phyloP scores from a whole-genome alignment of 37 sponge, comb jelly and placozoan genomes.

The Corticium candelabrum region DNA sequence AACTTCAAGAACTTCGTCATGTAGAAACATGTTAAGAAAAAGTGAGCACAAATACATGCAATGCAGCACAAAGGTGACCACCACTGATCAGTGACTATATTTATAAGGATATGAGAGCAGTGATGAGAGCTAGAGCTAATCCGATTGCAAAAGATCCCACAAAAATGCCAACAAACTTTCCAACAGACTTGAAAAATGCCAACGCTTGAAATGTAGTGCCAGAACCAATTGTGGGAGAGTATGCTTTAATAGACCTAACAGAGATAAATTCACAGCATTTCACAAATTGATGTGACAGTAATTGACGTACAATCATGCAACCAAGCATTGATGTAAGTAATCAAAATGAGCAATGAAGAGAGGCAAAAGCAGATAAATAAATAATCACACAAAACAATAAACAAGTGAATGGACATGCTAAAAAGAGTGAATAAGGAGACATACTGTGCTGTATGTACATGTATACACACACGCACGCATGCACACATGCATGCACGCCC shows the following conservation, averaged over 20 bases:
- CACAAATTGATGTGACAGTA: no score
- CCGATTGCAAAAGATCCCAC: conserved; percentile 90
- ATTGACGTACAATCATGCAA: no score
- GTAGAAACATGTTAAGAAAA: conserved; percentile 1
- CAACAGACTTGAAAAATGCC: conserved; percentile 11
- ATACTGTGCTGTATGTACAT: no score
- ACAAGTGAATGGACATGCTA: no score
- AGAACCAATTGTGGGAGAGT: background rate
- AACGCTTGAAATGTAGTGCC: conserved; percentile 7
- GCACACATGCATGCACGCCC: no score
- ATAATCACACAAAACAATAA: no score
- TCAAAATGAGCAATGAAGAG: no score
- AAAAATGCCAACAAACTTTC: conserved; percentile 77
- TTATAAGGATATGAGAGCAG: conserved; percentile 54
- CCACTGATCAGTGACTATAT: no score
- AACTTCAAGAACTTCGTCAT: conserved; percentile 79
- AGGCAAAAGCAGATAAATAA: no score
- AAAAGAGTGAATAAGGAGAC: no score
- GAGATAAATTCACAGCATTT: no score
- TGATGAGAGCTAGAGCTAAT: conserved; percentile 48
- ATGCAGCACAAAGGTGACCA: background rate
- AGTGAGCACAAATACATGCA: background rate
- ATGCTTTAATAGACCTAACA: background rate
- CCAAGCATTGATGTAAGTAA: no score
- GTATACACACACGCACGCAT: conserved; percentile 1